Conservation (phyloP, 2,888 invertebrate species). For the Napeogenes sylphis region DNA sequence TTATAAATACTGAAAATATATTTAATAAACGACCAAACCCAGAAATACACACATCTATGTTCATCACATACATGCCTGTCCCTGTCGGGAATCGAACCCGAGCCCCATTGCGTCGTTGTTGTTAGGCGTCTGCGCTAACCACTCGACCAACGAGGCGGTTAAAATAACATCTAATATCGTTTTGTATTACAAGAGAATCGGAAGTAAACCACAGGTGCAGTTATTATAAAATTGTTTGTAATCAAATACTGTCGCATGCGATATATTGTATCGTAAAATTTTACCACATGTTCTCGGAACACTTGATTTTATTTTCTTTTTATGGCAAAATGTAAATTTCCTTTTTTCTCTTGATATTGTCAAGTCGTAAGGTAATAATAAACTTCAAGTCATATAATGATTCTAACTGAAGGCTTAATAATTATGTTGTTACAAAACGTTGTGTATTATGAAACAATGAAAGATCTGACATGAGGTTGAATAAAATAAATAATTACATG, state of each 20-base stretch:
- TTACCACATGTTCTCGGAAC: constrained; percentile 44
- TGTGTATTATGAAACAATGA: constrained; percentile 1
- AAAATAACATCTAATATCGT: background rate
- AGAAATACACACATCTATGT: too few relatives aligned
- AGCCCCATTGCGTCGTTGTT: too few relatives aligned
- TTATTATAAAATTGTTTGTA: constrained; percentile 10
- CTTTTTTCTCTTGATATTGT: constrained; percentile 35
- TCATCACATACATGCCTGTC: too few relatives aligned
- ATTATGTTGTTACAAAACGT: constrained; percentile 1
- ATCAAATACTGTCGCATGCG: constrained; percentile 22
- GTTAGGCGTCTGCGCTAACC: too few relatives aligned
- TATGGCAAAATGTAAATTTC: constrained; percentile 52
- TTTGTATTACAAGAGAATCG: background rate
- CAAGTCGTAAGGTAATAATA: constrained; percentile 27
- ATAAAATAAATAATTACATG: background rate
- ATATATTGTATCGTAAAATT: constrained; percentile 41
- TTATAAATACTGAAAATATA: too few relatives aligned
- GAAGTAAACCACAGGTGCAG: background rate
- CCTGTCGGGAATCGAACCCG: too few relatives aligned
- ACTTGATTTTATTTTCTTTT: constrained; percentile 56
- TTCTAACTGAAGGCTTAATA: background rate
- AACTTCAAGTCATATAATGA: constrained; percentile 16
- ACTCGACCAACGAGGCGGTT: too few relatives aligned
- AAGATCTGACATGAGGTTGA: background rate
- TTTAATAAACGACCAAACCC: too few relatives aligned